These are phyloP conservation scores for Podarcis muralis DNA, from an alignment of 2,113 vertebrate genomes.

Conservation along the genomic window DNA sequence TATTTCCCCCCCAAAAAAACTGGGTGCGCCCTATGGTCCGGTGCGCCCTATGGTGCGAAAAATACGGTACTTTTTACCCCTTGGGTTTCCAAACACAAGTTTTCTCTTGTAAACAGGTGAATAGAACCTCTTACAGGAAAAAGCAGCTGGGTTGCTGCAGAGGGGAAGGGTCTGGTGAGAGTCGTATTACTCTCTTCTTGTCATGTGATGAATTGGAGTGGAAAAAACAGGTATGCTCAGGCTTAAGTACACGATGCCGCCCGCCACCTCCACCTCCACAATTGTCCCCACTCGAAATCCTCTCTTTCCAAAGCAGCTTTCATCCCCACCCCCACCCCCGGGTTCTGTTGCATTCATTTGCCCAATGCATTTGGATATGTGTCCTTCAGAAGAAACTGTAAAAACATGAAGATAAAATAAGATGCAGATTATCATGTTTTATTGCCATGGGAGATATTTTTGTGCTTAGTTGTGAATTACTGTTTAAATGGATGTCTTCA, in stretches of 20 bases:
- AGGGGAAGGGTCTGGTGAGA: no score
- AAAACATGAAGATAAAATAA: neutral
- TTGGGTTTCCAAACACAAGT: neutral
- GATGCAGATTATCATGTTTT: neutral
- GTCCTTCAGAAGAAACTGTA: neutral
- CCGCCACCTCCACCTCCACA: no score
- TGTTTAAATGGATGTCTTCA: neutral
- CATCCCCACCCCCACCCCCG: no score
- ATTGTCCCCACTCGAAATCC: no score
- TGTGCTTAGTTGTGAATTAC: neutral
- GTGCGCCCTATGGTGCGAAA: no score
- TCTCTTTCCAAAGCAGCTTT: no score
- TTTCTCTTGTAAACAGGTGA: neutral
- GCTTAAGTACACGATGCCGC: neutral
- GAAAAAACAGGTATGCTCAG: neutral
- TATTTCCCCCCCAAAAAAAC: no score
- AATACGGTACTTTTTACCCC: no score
- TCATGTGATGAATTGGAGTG: neutral
- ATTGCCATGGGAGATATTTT: neutral
- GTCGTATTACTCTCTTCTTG: no score
- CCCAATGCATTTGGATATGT: neutral
- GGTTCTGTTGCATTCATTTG: no score
- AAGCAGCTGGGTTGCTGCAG: neutral
- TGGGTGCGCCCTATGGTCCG: no score
- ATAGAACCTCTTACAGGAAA: neutral